Conservation (phyloP, 1,140 invertebrate genomes). For the Gonioctena quinquepunctata region DNA sequence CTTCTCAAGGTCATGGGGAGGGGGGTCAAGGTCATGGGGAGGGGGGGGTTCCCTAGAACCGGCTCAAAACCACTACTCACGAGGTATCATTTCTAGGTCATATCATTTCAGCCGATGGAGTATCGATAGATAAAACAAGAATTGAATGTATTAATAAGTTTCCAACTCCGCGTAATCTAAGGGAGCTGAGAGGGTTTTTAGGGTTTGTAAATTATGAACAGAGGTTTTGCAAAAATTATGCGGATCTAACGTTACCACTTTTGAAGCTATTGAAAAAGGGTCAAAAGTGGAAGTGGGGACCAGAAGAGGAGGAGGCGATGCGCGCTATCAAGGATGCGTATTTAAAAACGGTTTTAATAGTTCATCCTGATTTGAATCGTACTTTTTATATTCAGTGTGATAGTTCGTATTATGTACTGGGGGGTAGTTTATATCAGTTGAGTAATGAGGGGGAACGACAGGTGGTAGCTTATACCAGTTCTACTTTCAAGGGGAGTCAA, state of each 20-base stretch:
- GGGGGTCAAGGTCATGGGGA: too few species aligned
- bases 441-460: background rate
- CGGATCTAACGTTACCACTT: background rate
- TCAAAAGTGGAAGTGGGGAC: background rate
- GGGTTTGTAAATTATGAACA: background rate
- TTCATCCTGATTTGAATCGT: background rate
- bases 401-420: background rate
- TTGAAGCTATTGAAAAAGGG: background rate
- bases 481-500: background rate
- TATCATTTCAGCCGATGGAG: background rate
- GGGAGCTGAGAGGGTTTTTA: background rate
- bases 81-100: slow-evolving; percentile 5
- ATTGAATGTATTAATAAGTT: slow-evolving; percentile 3
- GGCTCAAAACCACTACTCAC: too few species aligned
- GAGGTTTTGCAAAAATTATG: background rate
- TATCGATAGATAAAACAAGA: background rate
- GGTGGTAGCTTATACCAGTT: background rate
- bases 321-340: background rate
- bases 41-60: too few species aligned
- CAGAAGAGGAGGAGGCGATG: background rate
- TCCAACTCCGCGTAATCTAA: background rate
- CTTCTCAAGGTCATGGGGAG: too few species aligned
- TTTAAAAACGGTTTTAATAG: background rate
- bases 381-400: background rate
- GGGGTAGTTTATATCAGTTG: background rate